These are phyloP conservation scores for Nemopilema nomurai DNA, from an alignment of 30 jellyfish, hydroid and myxozoan species.

Conservation along the genomic window DNA sequence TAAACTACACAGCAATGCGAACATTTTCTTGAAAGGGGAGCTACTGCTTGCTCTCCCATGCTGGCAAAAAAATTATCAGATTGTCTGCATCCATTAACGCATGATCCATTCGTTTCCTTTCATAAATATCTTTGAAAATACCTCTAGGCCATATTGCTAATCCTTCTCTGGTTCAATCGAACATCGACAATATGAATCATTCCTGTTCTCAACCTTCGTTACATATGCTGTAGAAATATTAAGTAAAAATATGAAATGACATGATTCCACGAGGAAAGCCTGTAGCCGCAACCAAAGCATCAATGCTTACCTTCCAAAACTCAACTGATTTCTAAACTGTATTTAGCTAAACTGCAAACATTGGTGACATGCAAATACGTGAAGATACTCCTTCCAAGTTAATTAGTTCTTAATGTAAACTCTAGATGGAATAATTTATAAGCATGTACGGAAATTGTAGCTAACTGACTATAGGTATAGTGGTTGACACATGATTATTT, in stretches of 20 bases:
- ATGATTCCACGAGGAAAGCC: slow-evolving; percentile 15
- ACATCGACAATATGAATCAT: slow-evolving; percentile 68
- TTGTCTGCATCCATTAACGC: not conserved
- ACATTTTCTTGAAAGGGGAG: not conserved
- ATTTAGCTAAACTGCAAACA: too few relatives aligned
- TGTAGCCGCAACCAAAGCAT: slow-evolving; percentile 9
- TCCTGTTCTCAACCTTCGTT: slow-evolving; percentile 69
- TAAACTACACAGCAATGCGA: too few relatives aligned
- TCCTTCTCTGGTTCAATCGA: slow-evolving; percentile 68
- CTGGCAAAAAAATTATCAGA: not conserved
- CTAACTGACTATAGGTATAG: not conserved
- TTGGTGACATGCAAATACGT: too few relatives aligned
- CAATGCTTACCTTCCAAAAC: not conserved
- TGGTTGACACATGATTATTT: not conserved
- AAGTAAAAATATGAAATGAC: slow-evolving; percentile 39
- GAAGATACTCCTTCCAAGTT: too few relatives aligned
- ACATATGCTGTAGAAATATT: slow-evolving; percentile 61
- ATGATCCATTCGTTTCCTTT: slow-evolving; percentile 1
- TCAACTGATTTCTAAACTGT: not conserved
- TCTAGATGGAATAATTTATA: too few relatives aligned
- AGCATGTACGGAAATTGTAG: too few relatives aligned
- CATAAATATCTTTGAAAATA: slow-evolving; percentile 65
- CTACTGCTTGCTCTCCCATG: not conserved
- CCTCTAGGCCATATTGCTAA: slow-evolving; percentile 62
- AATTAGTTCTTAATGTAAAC: too few relatives aligned